Evolutionary conservation across 1,140 invertebrate species (phyloP), one percentile per base, ranked within the genome.

Genomic region (Drosophila baimaii): DNA sequence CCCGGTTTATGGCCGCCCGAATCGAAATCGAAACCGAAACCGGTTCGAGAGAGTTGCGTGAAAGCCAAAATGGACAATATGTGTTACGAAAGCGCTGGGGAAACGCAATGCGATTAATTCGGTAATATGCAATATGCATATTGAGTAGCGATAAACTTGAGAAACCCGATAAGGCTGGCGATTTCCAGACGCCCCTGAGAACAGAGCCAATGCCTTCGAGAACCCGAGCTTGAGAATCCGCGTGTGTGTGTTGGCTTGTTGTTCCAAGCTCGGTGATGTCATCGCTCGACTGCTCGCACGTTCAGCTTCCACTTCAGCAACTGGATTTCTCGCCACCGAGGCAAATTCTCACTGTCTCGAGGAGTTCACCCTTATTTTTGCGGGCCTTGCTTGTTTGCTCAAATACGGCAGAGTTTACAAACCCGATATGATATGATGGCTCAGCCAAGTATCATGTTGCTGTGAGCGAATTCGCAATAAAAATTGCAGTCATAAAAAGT

Each of bases 41-140:
- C 72, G 29, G 68, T 68, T 37, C 23, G 17, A 75, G 49, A 55
- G 39, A 49, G 74, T 52, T 77, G 62, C 61, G 72, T 59, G 54
- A 68, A 69, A 59, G 74, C 74, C 64, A 41, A 70, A 62, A 47
- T 69, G 49, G 39, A 77, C 74, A 51, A 74, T 57, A 33, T 61
- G 54, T 76, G 54, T 76, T 65, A 65, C 49, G 47, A 74, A 63
- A 62, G 51, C 21, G 46, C 19, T 73, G 59, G 56, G 21, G 72
- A 75, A 75, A 75, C 47, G 29, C 52, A 56, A 58, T 23, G 23
- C 43, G n/a, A 71, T 58, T 21, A 46, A 52, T 37, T 21, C 31
- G 17, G n/a, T 68, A 41, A 49, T 39, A 35, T 71, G 51, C 33
- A 46, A 61, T 46, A n/a, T 65, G 39, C 39, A 71, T 72, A 68